Percentiles rank a stretch among this genome's conserved stretches.
Conservation (phyloP, 2,888 invertebrate genomes). For the Ornithoptera alexandrae region DNA sequence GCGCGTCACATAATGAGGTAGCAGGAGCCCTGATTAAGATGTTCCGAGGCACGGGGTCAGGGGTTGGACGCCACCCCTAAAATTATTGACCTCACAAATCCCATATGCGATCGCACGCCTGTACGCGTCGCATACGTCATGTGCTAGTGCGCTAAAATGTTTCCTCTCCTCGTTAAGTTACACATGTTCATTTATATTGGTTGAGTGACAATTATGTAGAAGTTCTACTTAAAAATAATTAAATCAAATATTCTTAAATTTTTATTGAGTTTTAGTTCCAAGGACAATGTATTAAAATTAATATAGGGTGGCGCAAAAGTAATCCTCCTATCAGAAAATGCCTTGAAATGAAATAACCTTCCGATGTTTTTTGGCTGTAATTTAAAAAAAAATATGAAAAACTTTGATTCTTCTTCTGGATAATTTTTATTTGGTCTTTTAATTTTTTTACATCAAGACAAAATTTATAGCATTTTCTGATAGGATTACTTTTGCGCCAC, state of each 20-base stretch:
- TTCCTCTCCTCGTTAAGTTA: neutral
- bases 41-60: slow-evolving; percentile 70
- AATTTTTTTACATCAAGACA: too few relatives aligned
- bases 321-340: too few relatives aligned
- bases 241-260: neutral
- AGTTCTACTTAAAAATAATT: neutral
- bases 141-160: slow-evolving; percentile 8
- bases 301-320: too few relatives aligned
- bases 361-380: too few relatives aligned
- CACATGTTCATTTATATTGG: too few relatives aligned
- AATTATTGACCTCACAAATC: slow-evolving; percentile 38
- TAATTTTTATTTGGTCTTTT: too few relatives aligned
- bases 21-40: slow-evolving; percentile 56
- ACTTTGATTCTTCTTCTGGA: too few relatives aligned
- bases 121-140: slow-evolving; percentile 3
- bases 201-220: neutral
- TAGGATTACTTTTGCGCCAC: too few relatives aligned
- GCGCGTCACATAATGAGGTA: slow-evolving; percentile 30
- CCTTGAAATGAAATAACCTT: too few relatives aligned
- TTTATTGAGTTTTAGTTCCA: neutral
- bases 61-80: slow-evolving; percentile 59
- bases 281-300: too few relatives aligned
- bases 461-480: too few relatives aligned
- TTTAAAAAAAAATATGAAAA: too few relatives aligned
- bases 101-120: slow-evolving; percentile 1